Conservation (phyloP, 2,797 vertebrate genomes). For the Epinephelus awoara region DNA sequence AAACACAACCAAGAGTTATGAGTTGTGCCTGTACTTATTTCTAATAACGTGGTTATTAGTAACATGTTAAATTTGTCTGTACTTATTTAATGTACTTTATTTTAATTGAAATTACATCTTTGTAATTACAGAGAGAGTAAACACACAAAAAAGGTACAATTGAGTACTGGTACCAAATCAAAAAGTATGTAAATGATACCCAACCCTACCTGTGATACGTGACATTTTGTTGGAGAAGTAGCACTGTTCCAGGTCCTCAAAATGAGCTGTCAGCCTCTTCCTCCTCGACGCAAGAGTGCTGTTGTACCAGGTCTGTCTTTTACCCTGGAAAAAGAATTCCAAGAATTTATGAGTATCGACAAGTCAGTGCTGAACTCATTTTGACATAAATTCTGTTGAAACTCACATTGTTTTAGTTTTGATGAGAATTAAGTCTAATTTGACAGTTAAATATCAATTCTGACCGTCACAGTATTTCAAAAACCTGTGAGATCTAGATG, state of each 20-base stretch:
- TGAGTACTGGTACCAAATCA: no score
- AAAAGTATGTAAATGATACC: no score
- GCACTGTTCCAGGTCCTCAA: constrained; percentile 98
- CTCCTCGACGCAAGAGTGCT: constrained; percentile 96
- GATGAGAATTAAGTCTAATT: no score
- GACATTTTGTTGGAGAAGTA: constrained; percentile 99
- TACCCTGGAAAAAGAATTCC: constrained; percentile 85
- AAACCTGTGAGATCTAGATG: not conserved
- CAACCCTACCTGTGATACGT: constrained; percentile 91
- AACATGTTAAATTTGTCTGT: no score
- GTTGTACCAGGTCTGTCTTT: constrained; percentile 98
- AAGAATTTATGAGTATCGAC: not conserved
- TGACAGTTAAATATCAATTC: not conserved
- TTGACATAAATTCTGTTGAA: not conserved
- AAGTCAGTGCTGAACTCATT: not conserved
- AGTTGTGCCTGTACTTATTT: no score
- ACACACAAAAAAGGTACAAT: no score
- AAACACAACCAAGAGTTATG: no score
- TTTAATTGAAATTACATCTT: no score
- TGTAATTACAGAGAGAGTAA: no score
- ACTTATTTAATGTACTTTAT: no score
- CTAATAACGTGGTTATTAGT: no score
- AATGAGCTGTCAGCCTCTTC: constrained; percentile 97
- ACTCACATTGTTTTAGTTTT: no score
- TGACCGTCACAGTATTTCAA: not conserved